Percentiles rank a stretch among this genome's conserved stretches.
phyloP scores from a whole-genome alignment of 2,113 vertebrate genomes.

The Callionymus lyra region DNA sequence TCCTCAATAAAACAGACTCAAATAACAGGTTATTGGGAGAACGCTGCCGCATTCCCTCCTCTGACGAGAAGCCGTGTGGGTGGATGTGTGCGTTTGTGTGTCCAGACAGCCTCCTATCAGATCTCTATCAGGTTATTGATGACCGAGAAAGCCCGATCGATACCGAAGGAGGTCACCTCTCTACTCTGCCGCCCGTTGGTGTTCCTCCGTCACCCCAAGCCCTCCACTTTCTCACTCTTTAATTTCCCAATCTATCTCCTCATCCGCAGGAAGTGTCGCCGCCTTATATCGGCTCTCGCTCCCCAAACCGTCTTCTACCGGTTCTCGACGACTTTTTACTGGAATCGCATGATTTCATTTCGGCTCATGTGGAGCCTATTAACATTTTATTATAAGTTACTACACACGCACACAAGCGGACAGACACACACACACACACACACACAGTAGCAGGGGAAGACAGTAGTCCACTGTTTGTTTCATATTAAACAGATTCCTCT shows the following conservation, averaged over 20 bases:
- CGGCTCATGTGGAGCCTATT: constrained; percentile 8
- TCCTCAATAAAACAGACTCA: too few relatives aligned
- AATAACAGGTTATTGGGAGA: background rate
- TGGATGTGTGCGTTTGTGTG: constrained; percentile 1
- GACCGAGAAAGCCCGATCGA: constrained; percentile 17
- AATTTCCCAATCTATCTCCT: constrained; percentile 1
- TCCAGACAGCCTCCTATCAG: constrained; percentile 23
- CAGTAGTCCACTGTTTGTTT: constrained; percentile 20
- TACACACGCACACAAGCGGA: constrained; percentile 1
- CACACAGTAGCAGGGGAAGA: constrained; percentile 5
- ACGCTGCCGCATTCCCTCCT: background rate
- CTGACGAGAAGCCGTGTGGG: background rate
- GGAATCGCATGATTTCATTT: constrained; percentile 4
- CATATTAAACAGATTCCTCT: constrained; percentile 28
- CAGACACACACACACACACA: constrained; percentile 14
- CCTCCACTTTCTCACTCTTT: background rate
- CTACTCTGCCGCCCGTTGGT: background rate
- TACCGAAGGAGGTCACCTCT: constrained; percentile 24
- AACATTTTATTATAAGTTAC: background rate
- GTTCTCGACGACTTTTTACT: background rate
- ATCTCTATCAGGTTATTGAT: constrained; percentile 41
- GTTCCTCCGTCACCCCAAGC: constrained; percentile 3
- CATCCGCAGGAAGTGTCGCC: background rate
- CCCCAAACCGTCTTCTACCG: background rate
- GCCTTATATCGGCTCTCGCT: background rate